Base-by-base conservation (phyloP, 2,113 vertebrate genomes). In the Phyllopteryx taeniolatus region DNA sequence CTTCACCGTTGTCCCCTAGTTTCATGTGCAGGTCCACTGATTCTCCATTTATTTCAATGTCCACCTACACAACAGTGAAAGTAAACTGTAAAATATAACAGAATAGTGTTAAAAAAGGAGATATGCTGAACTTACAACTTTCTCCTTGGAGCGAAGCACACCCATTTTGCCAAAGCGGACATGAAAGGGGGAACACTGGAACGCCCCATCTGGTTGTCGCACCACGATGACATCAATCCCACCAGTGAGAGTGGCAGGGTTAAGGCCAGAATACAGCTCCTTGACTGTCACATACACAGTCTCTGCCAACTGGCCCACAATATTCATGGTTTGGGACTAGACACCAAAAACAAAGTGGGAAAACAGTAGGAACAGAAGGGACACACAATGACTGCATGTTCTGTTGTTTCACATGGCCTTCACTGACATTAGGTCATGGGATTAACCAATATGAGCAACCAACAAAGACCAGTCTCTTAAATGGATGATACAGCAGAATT, bases 151-250 rank as follows among this genome's bases (percentile, higher is more conserved):
- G 67, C 84, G 91, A 84, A 99, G 94, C 81, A 98, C 95, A 0
- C 95, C 96, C 65, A 99, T 94, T 85, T 98, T 99, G 71, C 98
- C 96, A 0, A 99, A 99, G 56, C 95, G 95, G 54, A 99, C 95
- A 0, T 98, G 96, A 39, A 99, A 99, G 0, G 97, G 97, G 0
- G 97, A 99, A 77, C 97, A 98, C 39, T 90, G 94, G 85, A 95
- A 95, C 3, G 95, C 95, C 53, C 95, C 95, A 15, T 99, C 94
- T 0, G 86, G 90, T 88, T 98, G 97, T n/a, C 89, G 92, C 77
- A 99, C 96, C 78, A 99, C 95, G 0, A 99, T 88, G 67, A 99
- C 95, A 0, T 98, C 96, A 0, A 98, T 98, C 73, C 94, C 94
- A 0, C 98, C 98, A 0, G 94, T 95, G 70, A 98, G 92, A 0